These are phyloP conservation scores for Serripes groenlandicus DNA, from an alignment of 2,888 invertebrate genomes.

Conservation along the genomic window DNA sequence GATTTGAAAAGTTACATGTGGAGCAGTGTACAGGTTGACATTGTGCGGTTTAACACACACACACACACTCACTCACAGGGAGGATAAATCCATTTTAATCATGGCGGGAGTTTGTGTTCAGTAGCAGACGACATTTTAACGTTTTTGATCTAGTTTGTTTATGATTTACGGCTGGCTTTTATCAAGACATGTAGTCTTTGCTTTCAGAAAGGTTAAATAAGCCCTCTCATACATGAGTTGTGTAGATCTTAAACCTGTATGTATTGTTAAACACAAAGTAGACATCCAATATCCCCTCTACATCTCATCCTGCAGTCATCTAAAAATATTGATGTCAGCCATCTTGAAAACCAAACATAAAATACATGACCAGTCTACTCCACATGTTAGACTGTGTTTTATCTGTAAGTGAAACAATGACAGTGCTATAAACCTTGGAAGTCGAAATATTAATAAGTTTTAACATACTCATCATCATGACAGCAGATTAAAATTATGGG, in stretches of 20 bases:
- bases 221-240: too few relatives aligned
- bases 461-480: conserved; percentile 12
- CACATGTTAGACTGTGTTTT: conserved; percentile 61
- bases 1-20: neutral
- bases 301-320: conserved; percentile 16
- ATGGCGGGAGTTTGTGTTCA: conserved; percentile 26
- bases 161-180: too few relatives aligned
- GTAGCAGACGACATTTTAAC: conserved; percentile 48
- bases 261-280: too few relatives aligned
- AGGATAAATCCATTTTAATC: conserved; percentile 47
- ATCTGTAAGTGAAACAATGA: conserved; percentile 19
- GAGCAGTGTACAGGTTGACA: conserved; percentile 25
- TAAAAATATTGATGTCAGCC: conserved; percentile 44
- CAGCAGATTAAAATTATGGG: conserved; percentile 22
- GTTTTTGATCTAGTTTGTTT: neutral
- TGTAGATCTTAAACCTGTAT: too few relatives aligned
- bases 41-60: conserved; percentile 37
- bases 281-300: neutral
- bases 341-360: conserved; percentile 59
- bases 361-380: conserved; percentile 57
- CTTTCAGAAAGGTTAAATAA: too few relatives aligned
- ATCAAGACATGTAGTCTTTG: too few relatives aligned
- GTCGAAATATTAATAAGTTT: conserved; percentile 5
- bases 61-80: too few relatives aligned
- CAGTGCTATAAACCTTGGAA: conserved; percentile 11